Evolutionary conservation across 2,888 invertebrate genomes (phyloP).

Genomic region (Candidula unifasciata): DNA sequence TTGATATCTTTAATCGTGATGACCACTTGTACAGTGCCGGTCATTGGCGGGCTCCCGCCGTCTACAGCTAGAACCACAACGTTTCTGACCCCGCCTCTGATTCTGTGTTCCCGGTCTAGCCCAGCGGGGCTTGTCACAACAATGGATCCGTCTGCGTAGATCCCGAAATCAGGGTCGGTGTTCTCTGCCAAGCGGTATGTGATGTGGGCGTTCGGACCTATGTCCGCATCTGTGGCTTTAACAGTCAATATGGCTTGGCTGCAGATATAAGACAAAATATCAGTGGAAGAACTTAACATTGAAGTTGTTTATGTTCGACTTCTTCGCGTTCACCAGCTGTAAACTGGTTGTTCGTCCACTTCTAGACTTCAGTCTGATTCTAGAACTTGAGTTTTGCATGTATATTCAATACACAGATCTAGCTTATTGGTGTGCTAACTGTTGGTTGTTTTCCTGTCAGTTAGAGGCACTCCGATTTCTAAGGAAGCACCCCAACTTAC

Average conservation of each 20-base stretch:
- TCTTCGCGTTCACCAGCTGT: too few relatives aligned
- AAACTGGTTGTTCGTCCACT: too few relatives aligned
- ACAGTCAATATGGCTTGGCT: neutral
- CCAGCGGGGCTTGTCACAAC: slow-evolving; percentile 35
- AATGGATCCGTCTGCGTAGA: slow-evolving; percentile 45
- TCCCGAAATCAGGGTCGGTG: slow-evolving; percentile 38
- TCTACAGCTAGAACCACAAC: slow-evolving; percentile 62
- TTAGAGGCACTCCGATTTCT: too few relatives aligned
- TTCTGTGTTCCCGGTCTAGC: slow-evolving; percentile 40
- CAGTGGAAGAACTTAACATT: neutral
- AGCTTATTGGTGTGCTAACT: too few relatives aligned
- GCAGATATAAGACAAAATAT: neutral
- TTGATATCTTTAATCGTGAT: slow-evolving; percentile 54
- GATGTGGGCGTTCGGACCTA: slow-evolving; percentile 51
- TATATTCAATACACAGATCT: too few relatives aligned
- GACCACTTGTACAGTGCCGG: slow-evolving; percentile 58
- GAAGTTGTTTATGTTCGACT: too few relatives aligned
- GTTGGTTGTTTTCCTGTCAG: too few relatives aligned
- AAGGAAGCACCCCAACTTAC: too few relatives aligned
- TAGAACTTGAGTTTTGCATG: too few relatives aligned
- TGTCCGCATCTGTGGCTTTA: slow-evolving; percentile 60
- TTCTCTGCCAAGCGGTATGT: slow-evolving; percentile 37
- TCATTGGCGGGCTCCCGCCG: slow-evolving; percentile 56
- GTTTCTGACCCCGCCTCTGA: slow-evolving; percentile 29
- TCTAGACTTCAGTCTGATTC: too few relatives aligned